A percentile compares a stretch with the other conserved stretches of the same genome.
phyloP scores from a whole-genome alignment of 2,113 vertebrate species.

The Boulengeromyrus knoepffleri region DNA sequence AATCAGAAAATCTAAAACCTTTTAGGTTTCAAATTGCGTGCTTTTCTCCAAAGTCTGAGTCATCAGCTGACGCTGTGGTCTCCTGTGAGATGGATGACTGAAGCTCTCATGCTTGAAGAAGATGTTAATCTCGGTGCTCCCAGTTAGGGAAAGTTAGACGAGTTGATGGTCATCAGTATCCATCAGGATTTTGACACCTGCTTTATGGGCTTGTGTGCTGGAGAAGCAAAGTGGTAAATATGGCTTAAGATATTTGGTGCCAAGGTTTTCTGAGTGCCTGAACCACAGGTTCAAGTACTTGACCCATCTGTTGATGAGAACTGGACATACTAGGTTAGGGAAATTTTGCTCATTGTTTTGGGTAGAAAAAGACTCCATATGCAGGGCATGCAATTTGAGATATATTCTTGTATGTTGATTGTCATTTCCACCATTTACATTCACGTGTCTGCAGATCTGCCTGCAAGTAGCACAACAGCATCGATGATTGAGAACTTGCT shows the following conservation, averaged over 20 bases:
- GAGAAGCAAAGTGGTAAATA: neutral
- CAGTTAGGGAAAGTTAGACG: neutral
- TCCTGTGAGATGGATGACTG: neutral
- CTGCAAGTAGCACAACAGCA: neutral
- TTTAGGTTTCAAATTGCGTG: neutral
- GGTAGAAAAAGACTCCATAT: neutral
- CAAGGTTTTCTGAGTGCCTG: neutral
- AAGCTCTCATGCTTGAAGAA: neutral
- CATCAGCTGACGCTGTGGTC: neutral
- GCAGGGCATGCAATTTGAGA: neutral
- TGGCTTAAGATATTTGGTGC: neutral
- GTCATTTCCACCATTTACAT: neutral
- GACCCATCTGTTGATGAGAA: neutral
- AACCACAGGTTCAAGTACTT: neutral
- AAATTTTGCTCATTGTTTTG: neutral
- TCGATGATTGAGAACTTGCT: slow-evolving; percentile 51
- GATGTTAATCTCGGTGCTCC: neutral
- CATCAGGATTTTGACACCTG: neutral
- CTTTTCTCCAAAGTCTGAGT: neutral
- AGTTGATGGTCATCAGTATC: neutral
- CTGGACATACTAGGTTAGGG: neutral
- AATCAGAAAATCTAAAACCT: neutral
- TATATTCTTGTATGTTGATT: neutral
- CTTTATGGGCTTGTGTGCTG: neutral
- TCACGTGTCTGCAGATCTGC: neutral